These are phyloP conservation scores for Lucilia sericata DNA, from an alignment of 1,140 invertebrate species.

Conservation along the genomic window DNA sequence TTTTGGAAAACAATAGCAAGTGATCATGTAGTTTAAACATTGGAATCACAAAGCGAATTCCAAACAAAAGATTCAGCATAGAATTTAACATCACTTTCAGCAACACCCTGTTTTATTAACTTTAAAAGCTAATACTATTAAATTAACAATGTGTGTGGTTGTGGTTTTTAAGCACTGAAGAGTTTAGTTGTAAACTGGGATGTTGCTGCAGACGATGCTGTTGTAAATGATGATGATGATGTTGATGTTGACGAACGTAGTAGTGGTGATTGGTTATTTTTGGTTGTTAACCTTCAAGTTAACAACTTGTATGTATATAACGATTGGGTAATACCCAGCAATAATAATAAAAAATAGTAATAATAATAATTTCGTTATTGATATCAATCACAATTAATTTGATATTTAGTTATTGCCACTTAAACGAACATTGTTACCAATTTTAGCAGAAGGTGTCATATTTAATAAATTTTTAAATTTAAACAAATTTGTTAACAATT, in stretches of 20 bases:
- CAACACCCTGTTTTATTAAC: too few species aligned
- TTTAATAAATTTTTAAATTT: background rate
- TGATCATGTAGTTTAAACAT: too few species aligned
- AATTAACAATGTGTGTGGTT: too few species aligned
- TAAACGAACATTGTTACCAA: background rate
- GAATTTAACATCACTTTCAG: too few species aligned
- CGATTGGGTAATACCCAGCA: background rate
- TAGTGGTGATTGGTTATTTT: background rate
- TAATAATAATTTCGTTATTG: slow-evolving; percentile 2
- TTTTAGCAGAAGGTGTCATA: background rate
- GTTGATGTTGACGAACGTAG: background rate
- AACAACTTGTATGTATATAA: background rate
- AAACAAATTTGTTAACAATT: background rate
- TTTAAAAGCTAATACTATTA: too few species aligned
- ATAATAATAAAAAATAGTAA: background rate
- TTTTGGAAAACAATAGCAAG: too few species aligned
- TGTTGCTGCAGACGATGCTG: background rate
- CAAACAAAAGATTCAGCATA: too few species aligned
- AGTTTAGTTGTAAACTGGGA: too few species aligned
- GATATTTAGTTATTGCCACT: background rate
- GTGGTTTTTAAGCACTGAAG: too few species aligned
- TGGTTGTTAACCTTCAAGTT: slow-evolving; percentile 29
- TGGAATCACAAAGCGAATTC: too few species aligned
- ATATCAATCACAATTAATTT: background rate
- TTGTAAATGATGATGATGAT: background rate